These are phyloP conservation scores for Scaptodrosophila lebanonensis DNA, from an alignment of 1,140 invertebrate genomes.

Conservation along the genomic window DNA sequence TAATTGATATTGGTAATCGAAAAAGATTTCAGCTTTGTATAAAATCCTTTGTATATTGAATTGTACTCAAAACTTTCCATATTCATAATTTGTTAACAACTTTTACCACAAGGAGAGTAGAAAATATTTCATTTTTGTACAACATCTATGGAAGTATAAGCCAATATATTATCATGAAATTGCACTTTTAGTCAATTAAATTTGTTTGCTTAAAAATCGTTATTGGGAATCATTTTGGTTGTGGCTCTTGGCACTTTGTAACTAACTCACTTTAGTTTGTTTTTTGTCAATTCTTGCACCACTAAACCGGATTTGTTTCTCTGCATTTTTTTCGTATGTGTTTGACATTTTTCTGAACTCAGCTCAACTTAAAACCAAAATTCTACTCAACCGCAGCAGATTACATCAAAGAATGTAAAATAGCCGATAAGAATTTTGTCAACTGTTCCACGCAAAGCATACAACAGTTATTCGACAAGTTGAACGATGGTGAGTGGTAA, in stretches of 20 bases:
- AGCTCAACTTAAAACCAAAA: constrained; percentile 44
- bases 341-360: constrained; percentile 19
- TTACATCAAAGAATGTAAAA: constrained; percentile 82
- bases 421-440: constrained; percentile 80
- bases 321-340: constrained; percentile 38
- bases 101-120: no score
- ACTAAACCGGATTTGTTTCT: constrained; percentile 65
- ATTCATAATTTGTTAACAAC: no score
- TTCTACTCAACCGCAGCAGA: constrained; percentile 79
- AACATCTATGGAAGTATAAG: no score
- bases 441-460: constrained; percentile 82
- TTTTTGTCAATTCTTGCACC: constrained; percentile 48
- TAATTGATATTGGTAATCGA: no score
- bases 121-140: no score
- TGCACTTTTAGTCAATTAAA: background rate
- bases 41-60: no score
- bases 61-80: no score
- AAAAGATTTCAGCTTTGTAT: no score
- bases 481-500: constrained; percentile 77
- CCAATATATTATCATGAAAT: no score
- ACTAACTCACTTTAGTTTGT: constrained; percentile 46
- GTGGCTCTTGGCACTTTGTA: constrained; percentile 23
- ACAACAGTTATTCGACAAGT: constrained; percentile 81
- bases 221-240: background rate
- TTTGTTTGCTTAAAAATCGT: background rate